phyloP scores from a whole-genome alignment of 2,797 vertebrate species.

The Lagocephalus sceleratus region DNA sequence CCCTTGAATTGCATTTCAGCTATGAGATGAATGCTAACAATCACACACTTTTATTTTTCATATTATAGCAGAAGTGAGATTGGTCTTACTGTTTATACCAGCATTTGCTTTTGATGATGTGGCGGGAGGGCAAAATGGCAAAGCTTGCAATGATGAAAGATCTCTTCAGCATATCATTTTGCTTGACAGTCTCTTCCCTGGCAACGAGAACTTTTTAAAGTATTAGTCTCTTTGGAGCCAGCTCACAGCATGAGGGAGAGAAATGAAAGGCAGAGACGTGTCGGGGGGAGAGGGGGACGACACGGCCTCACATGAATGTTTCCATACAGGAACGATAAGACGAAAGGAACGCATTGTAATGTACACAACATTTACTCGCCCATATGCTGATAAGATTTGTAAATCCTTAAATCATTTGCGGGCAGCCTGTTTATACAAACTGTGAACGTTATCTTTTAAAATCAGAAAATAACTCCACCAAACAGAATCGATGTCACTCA shows the following conservation, averaged over 20 bases:
- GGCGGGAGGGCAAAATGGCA: conserved; percentile 40
- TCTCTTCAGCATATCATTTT: conserved; percentile 51
- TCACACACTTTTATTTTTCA: neutral
- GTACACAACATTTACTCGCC: conserved; percentile 35
- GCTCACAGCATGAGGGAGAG: conserved; percentile 56
- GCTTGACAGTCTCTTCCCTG: conserved; percentile 58
- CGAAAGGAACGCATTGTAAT: conserved; percentile 34
- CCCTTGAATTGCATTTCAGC: too few relatives aligned
- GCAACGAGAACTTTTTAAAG: conserved; percentile 58
- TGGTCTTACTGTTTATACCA: neutral
- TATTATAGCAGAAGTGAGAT: neutral
- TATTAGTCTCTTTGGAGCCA: conserved; percentile 56
- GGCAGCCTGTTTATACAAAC: too few relatives aligned
- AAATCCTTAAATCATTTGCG: too few relatives aligned
- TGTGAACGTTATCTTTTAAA: conserved; percentile 4
- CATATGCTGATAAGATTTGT: conserved; percentile 11
- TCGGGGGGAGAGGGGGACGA: neutral
- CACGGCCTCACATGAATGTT: conserved; percentile 29
- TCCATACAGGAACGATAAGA: conserved; percentile 25
- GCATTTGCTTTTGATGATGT: conserved; percentile 36
- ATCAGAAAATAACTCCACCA: conserved; percentile 11
- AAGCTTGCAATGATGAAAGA: conserved; percentile 46
- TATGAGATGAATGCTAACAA: too few relatives aligned
- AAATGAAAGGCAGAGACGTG: conserved; percentile 39
- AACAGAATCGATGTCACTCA: conserved; percentile 23